Evolutionary conservation across 2,888 invertebrate species (phyloP).

Genomic region (Eumacrocentrus americanus): DNA sequence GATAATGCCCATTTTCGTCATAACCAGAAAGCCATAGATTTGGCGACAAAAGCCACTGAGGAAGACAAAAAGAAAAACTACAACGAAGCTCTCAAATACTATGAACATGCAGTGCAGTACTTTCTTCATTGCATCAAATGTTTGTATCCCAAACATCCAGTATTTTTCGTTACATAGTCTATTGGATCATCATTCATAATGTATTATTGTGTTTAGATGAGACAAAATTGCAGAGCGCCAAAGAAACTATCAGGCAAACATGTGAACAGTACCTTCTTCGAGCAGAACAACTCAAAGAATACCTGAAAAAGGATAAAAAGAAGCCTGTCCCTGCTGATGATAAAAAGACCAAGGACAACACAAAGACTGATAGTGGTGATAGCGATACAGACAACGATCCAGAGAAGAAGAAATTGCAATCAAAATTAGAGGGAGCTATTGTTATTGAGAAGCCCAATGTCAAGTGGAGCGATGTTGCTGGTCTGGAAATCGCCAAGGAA

Average conservation of each 20-base stretch:
- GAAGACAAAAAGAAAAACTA: conserved; percentile 98
- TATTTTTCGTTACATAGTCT: neutral
- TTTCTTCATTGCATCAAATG: conserved; percentile 99
- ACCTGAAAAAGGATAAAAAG: conserved; percentile 83
- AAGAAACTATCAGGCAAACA: conserved; percentile 94
- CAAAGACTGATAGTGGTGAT: conserved; percentile 83
- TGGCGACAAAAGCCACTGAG: conserved; percentile 98
- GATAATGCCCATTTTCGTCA: too few relatives aligned
- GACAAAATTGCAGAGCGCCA: conserved; percentile 95
- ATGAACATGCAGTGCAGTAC: conserved; percentile 97
- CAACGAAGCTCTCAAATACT: conserved; percentile 92
- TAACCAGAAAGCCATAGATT: conserved; percentile 98
- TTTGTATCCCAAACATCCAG: conserved; percentile 65
- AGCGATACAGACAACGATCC: conserved; percentile 88
- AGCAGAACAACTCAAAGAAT: conserved; percentile 95
- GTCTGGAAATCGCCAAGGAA: conserved; percentile 95
- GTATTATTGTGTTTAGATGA: conserved; percentile 74
- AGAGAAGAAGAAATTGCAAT: conserved; percentile 94
- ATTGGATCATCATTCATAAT: conserved; percentile 16
- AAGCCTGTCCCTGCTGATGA: conserved; percentile 93
- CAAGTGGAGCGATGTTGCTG: conserved; percentile 98
- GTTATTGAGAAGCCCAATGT: conserved; percentile 97
- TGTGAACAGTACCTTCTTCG: conserved; percentile 94
- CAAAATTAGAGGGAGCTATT: conserved; percentile 92
- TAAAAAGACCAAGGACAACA: conserved; percentile 76